Base-by-base conservation (phyloP, 1,140 invertebrate genomes). In the Chlorops oryzae region DNA sequence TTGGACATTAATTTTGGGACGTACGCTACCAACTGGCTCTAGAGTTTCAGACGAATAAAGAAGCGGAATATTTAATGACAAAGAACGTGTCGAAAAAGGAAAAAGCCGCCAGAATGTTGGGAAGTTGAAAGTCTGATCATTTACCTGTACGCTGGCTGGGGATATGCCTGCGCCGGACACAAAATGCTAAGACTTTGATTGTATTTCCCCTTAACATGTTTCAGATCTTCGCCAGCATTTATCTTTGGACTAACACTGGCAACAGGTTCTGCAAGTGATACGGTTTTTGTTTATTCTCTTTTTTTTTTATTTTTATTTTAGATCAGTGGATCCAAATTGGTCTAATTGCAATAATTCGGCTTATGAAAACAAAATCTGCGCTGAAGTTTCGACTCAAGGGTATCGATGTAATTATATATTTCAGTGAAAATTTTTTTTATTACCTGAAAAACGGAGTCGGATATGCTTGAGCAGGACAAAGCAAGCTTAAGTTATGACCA, bases 21-120 rank as follows among this genome's bases (percentile, higher is more conserved):
- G 78, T 50, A 86, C 85, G 59, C 81, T 81, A 66, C 83, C 82
- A 56, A 89, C 79, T 20, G 87, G 87, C 60, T 90, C 87, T 89
- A 73, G 9, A 21, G 27, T n/a, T n/a, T n/a, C n/a, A n/a, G n/a
- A n/a, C n/a, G n/a, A 40, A 27, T 32, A 24, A 43, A 43, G 5
- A 43, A 24, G 28, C 15, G 9, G n/a, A 43, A 43, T 9, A 25
- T 13, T 23, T 37, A 50, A 18, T 17, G 15, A 18, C 15, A 39
- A 28, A 13, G 21, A 27, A 25, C 13, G 15, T 3, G 9, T 25
- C 23, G 13, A 45, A 37, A 34, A 5, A 17, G 21, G 21, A 6
- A 22, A 23, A n/a, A 34, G 15, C 12, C 22, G 17, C 42, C 3
- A 5, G 18, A 18, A 78, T 34, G 28, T 15, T 18, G n/a, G 6